Percentiles rank a stretch among this genome's conserved stretches.
phyloP scores from a whole-genome alignment of 2,797 vertebrate genomes.

The Spinus olivaceus region DNA sequence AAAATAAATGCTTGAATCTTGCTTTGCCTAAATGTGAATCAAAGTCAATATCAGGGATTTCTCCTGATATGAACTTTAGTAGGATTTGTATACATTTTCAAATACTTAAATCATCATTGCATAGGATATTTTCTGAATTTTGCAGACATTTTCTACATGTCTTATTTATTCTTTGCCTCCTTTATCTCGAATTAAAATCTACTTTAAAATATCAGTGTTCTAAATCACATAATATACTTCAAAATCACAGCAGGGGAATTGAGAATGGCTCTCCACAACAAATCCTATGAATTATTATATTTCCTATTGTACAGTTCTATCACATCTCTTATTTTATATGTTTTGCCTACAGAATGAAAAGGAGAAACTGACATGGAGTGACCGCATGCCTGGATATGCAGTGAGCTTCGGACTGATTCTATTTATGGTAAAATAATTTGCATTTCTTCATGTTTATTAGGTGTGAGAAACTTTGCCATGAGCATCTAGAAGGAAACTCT shows the following conservation, averaged over 20 bases:
- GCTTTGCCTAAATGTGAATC: background rate
- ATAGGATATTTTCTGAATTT: background rate
- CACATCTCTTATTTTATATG: background rate
- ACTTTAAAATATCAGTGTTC: background rate
- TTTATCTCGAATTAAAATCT: background rate
- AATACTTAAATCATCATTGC: background rate
- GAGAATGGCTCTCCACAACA: background rate
- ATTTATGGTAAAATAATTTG: constrained; percentile 84
- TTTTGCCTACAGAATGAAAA: constrained; percentile 75
- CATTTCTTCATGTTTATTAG: background rate
- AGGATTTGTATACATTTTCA: background rate
- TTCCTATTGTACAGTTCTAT: background rate
- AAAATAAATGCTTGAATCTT: background rate
- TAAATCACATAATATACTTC: background rate
- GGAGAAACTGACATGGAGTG: constrained; percentile 88
- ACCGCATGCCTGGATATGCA: constrained; percentile 89
- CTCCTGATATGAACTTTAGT: background rate
- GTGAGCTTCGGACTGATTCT: constrained; percentile 89
- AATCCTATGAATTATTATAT: background rate
- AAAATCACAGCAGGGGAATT: background rate
- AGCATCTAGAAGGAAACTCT: background rate
- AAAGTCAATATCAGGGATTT: background rate
- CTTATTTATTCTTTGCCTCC: background rate
- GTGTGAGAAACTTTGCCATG: background rate
- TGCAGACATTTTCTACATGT: background rate